Base-by-base conservation (phyloP, 2,888 invertebrate species). In the Atethmia centrago region DNA sequence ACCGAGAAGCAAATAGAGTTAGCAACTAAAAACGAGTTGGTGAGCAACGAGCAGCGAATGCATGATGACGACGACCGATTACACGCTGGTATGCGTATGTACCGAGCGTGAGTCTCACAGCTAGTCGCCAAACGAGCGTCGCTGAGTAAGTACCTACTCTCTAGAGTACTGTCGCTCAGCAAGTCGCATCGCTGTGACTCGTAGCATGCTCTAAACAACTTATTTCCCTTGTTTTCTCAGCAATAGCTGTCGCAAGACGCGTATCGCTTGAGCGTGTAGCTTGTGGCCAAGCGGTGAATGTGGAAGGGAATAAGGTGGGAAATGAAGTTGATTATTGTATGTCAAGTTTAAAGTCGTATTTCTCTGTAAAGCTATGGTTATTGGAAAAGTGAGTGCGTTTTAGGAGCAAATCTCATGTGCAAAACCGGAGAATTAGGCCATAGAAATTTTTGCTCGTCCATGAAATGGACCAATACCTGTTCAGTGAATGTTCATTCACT, bases 401-500 rank as follows among this genome's bases (percentile, higher is more conserved):
- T 28, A 9, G 10, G 1, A 56, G 12, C 25, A 25, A 51, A 58
- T 42, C 9, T 31, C 25, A 45, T 19, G 36, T n/a, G 51, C 2
- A 36, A 8, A 64, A 12, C 16, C 0, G 12, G 55, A 56, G 5
- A 25, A 66, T 25, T 31, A 49, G 28, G 2, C 25, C 49, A 36
- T 45, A 45, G 45, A 47, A 65, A 58, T 51, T 51, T 66, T 58
- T 49, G 14, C 42, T 65, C 42, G 31, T 51, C 21, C 47, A 58
- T n/a, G n/a, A 74, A 74, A 58, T 74, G 4, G 9, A 51, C 16
- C 10, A 2, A 31, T 49, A 31, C 21, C 21, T 49, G 42, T 28
- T 75, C 76, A 75, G 45, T 59, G 75, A 74, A 51, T 59, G 42
- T 45, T 59, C n/a, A 66, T 25, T 49, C 31, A 58, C 25, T 66